Conservation (phyloP, 2,113 vertebrate genomes). For the Grantiella picta region DNA sequence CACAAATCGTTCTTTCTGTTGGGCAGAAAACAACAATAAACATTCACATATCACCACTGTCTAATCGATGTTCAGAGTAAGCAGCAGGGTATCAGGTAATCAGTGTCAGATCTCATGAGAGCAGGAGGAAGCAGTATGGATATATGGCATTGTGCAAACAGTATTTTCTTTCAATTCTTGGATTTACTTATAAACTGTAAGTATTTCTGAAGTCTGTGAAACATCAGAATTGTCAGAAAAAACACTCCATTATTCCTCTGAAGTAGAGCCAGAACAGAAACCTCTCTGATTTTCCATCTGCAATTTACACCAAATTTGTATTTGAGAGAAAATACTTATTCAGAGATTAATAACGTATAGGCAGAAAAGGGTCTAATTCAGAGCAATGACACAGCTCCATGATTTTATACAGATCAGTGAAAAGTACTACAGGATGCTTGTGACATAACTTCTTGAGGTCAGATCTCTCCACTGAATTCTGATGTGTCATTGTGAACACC, state of each 20-base stretch:
- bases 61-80: neutral
- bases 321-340: neutral
- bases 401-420: neutral
- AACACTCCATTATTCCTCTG: neutral
- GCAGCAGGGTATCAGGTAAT: neutral
- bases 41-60: neutral
- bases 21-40: conserved; percentile 13
- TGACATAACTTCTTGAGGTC: neutral
- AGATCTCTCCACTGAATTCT: neutral
- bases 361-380: neutral
- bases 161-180: neutral
- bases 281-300: neutral
- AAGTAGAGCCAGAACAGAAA: neutral
- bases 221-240: neutral
- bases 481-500: neutral
- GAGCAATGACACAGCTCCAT: neutral
- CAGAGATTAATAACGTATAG: neutral
- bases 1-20: conserved; percentile 96
- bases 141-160: neutral
- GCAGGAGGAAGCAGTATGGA: neutral
- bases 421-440: neutral
- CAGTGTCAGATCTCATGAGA: neutral
- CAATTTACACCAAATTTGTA: neutral
- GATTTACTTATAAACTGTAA: neutral
- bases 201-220: neutral